Base-by-base conservation (phyloP, 2,113 vertebrate species). In the Bostrychus sinensis region DNA sequence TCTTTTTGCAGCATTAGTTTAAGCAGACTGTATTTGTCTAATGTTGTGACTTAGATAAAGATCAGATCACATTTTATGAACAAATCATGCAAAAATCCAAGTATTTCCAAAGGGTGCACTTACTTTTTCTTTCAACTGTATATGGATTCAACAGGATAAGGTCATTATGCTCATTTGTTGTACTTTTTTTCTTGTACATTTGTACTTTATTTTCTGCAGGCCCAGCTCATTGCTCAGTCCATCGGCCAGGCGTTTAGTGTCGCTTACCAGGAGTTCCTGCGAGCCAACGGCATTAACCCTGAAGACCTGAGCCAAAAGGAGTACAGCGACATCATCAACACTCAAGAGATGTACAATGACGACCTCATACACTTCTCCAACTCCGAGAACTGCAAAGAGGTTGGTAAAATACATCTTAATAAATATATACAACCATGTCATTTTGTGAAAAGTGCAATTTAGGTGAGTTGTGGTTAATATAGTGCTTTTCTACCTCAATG, bases 331-430 rank as follows among this genome's bases (percentile, higher is more conserved):
- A 95, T 99, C 91, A 97, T 99, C 90, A 98, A 95, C 78, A 98
- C 97, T 42, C 97, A 99, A 81, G 97, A 99, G 87, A 98, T 99
- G 97, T 99, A 99, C 91, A 99, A 99, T 1, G 97, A 99, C 5
- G 97, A 99, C 83, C 96, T 99, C 70, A 94, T 98, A 88, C 97
- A 99, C 87, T 99, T 98, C 86, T 99, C 97, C 67, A 99, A 98
- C 90, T 99, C 97, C 0, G 97, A 97, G 71, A 99, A 99, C 90
- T 98, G 96, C 91, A 99, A 98, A 91, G 97, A 99, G 96, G 97
- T 99, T 66, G 32, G 88, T 72, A 34, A n/a, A 6, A 51, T 8
- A 23, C 3, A 22, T 9, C 12, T 48, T 13, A 23, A 12, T 39
- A 3, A 5, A 7, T 32, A 25, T 25, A 14, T 9, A 53, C 48